Evolutionary conservation across 2,888 invertebrate species (phyloP).

Genomic region (Tridacna crocea): DNA sequence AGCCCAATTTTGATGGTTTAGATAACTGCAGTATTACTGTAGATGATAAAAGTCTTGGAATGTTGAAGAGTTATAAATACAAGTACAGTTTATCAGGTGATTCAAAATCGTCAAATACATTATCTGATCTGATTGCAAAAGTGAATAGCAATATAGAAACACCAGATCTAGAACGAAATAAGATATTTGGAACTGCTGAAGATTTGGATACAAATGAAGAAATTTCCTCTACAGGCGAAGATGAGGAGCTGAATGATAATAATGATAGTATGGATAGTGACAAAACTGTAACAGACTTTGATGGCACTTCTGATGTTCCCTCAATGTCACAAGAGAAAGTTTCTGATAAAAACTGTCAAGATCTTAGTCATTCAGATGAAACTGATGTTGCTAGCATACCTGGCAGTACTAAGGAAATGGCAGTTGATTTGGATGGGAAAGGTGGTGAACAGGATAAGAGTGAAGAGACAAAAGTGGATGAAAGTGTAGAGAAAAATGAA

Average conservation of each 20-base stretch:
- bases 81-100: slow-evolving; percentile 23
- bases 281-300: slow-evolving; percentile 50
- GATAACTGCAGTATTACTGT: slow-evolving; percentile 19
- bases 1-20: slow-evolving; percentile 10
- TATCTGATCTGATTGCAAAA: slow-evolving; percentile 53
- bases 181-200: slow-evolving; percentile 47
- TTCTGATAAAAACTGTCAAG: not conserved
- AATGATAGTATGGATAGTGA: slow-evolving; percentile 53
- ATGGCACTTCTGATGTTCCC: not conserved
- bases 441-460: not conserved
- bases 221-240: slow-evolving; percentile 20
- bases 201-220: slow-evolving; percentile 40
- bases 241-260: slow-evolving; percentile 10
- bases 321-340: slow-evolving; percentile 6
- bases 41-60: slow-evolving; percentile 20
- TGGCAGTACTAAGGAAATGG: not conserved
- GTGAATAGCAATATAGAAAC: slow-evolving; percentile 47
- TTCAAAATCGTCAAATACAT: not conserved
- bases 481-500: not conserved
- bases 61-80: slow-evolving; percentile 31
- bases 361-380: not conserved
- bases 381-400: not conserved
- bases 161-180: slow-evolving; percentile 37
- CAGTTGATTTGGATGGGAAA: not conserved
- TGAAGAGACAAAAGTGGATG: not conserved